Evolutionary conservation across 2,888 invertebrate species (phyloP), one percentile per base, ranked within the genome.

Genomic region (Panopea generosa): DNA sequence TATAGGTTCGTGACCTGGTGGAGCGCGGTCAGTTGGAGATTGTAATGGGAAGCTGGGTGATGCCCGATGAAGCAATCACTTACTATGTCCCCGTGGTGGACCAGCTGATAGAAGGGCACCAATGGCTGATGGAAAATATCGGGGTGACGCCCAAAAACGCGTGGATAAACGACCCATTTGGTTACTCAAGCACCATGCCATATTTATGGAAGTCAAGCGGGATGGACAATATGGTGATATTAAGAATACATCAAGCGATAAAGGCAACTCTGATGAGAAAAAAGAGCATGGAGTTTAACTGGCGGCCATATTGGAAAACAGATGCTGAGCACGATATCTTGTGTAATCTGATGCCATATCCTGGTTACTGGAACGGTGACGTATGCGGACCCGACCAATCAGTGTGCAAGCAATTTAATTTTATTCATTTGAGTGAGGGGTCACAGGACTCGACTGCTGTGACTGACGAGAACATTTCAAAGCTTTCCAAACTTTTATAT

Each of bases 301-400:
- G 99, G 99, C 93, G 96, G 2, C 97, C 98, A 52, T 80, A 40
- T 95, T 99, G 93, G 89, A 93, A 93, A 73, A 24, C 57, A 2
- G 77, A 82, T 9, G 84, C 84, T 7, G 56, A 93, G 14, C 85
- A 88, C 1, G 94, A 94, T 84, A 94, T 98, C 74, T 93, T 98
- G 9, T 96, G 97, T 18, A 98, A 98, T 93, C 97, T 98, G 90
- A 96, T 97, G 93, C 99, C 99, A 0, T 98, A 98, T 90, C 97
- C 97, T 90, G 97, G 98, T 68, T 99, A 99, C 93, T 97, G 97
- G 27, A 98, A 98, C 79, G 97, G 98, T 88, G 97, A 97, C 90
- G 96, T 98, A 0, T 99, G 99, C 92, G 99, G 99, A 0, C 99
- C 99, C 0, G 97, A 98, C 93, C 96, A 97, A 0, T 96, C 96